Evolutionary conservation across 2,888 invertebrate species (phyloP), one percentile per base, ranked within the genome.

Genomic region (Mythimna pallens): DNA sequence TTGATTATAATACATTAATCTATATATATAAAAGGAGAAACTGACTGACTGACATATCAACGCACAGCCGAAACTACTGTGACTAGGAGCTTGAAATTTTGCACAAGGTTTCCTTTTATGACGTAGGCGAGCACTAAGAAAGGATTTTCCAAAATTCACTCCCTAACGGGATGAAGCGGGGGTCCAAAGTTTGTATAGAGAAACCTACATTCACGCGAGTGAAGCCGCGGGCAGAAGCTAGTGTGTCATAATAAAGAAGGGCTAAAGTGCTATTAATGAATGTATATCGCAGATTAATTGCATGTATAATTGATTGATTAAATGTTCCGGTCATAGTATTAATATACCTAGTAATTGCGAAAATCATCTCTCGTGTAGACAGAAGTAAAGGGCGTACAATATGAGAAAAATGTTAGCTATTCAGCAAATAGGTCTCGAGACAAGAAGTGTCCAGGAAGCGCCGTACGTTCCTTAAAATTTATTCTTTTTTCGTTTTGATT

Each of bases 261-360:
- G 61, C 36, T 58, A 10, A 34, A 72, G 9, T 22, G 50, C 34
- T 58, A 63, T 64, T 63, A 59, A 80, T 72, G 59, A 22, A 6
- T 43, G 14, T 30, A 43, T 55, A 47, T 36, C 25, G 2, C 20
- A 43, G 61, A 71, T 76, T 54, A 25, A 59, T 72, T 73, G 10
- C 10, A 14, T 52, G 50, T 10, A 4, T 63, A n/a, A 63, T 58
- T 63, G 20, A 57, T 78, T 58, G 12, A 47, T 34, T 52, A 34
- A 73, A 17, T 12, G 20, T 30, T 70, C 17, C 30, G 36, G 36
- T 30, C 17, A 14, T 5, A n/a, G n/a, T 52, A 30, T 30, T 30
- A 30, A 25, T 57, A 14, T 25, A n/a, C n/a, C n/a, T n/a, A 40
- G 20, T 61, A 22, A 65, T 30, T 59, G 4, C 12, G 62, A 61